These are phyloP conservation scores for Sarcophaga subvicina DNA, from an alignment of 2,888 invertebrate genomes.

Conservation along the genomic window DNA sequence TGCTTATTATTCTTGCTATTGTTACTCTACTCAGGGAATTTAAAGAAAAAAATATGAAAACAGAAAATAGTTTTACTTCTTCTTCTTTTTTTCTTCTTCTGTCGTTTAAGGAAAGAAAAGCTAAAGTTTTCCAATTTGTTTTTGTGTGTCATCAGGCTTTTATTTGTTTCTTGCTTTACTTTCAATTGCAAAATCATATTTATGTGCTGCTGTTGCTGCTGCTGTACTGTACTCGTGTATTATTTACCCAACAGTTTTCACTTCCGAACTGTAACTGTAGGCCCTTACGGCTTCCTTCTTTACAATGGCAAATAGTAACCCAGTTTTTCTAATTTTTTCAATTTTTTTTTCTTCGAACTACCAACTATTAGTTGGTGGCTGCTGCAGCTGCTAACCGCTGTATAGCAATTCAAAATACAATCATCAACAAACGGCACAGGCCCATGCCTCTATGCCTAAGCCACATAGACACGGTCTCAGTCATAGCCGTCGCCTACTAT, in stretches of 20 bases:
- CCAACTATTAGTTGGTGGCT: constrained; percentile 18
- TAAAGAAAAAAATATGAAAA: not conserved
- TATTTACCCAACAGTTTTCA: constrained; percentile 65
- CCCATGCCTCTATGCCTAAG: too few species aligned
- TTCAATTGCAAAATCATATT: constrained; percentile 63
- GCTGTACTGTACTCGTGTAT: constrained; percentile 8
- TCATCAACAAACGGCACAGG: constrained; percentile 29
- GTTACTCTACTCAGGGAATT: not conserved
- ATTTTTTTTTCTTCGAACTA: not conserved
- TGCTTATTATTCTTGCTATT: not conserved
- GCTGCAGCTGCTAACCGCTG: constrained; percentile 28
- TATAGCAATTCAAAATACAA: constrained; percentile 32
- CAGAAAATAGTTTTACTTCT: constrained; percentile 14
- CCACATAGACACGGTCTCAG: too few species aligned
- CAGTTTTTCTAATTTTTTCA: constrained; percentile 40
- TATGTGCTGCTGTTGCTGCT: not conserved
- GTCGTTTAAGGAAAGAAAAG: not conserved
- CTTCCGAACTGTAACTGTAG: constrained; percentile 63
- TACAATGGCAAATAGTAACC: constrained; percentile 55
- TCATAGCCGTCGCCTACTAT: too few species aligned
- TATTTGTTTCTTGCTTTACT: constrained; percentile 51
- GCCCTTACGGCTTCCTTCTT: constrained; percentile 10
- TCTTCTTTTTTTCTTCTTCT: constrained; percentile 10
- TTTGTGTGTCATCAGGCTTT: not conserved
- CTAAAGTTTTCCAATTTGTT: constrained; percentile 62